Evolutionary conservation across 2,797 vertebrate genomes (phyloP).

Genomic region (Chiroxiphia lanceolata): DNA sequence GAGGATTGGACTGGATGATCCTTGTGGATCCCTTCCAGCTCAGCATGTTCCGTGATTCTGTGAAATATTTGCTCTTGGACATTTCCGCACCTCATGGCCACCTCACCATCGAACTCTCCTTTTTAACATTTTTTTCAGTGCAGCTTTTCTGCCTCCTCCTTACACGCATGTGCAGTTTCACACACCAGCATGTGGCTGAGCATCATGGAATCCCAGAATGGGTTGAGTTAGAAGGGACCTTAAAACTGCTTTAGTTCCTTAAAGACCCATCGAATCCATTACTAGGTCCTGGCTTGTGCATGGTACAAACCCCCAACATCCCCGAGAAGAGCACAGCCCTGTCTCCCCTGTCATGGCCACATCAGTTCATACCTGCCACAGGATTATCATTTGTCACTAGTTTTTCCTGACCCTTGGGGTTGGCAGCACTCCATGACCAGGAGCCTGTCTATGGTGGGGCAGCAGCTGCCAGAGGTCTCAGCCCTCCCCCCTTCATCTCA

Average conservation of each 20-base stretch:
- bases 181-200: fast-evolving
- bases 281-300: fast-evolving
- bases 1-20: background rate
- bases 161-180: fast-evolving
- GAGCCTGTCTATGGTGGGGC: fast-evolving
- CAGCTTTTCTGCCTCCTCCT: fast-evolving
- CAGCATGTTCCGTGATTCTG: background rate
- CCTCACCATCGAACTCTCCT: background rate
- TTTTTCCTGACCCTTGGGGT: background rate
- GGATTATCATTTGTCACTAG: fast-evolving
- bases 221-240: fast-evolving
- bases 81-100: fast-evolving
- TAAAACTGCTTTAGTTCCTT: fast-evolving
- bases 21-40: background rate
- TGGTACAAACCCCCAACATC: fast-evolving
- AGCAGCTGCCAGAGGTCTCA: background rate
- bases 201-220: fast-evolving
- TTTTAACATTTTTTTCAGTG: fast-evolving
- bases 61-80: fast-evolving
- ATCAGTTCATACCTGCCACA: fast-evolving
- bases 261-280: fast-evolving
- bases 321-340: fast-evolving
- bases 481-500: background rate
- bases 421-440: fast-evolving
- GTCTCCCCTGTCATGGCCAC: fast-evolving